Base-by-base conservation (phyloP, 2,797 vertebrate species). In the Chaetophractus vellerosus region DNA sequence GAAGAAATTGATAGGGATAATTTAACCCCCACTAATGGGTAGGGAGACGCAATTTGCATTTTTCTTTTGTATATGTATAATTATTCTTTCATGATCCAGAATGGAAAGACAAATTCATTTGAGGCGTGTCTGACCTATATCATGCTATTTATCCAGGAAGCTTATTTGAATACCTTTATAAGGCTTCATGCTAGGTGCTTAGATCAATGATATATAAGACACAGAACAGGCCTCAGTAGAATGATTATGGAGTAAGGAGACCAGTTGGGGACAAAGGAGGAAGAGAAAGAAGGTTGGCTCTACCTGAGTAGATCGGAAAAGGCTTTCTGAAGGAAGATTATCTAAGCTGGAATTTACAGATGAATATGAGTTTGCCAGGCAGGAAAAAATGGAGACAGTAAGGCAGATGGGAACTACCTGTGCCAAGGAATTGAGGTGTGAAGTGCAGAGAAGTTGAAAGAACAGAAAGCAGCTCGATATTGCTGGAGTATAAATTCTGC, bases 51-150 rank as follows among this genome's bases (percentile, higher is more conserved):
- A 82, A 48, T 69, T 9, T 94, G 31, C 45, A 41, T 31, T 92
- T 50, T 88, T 26, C 16, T 85, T 74, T 71, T 79, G 2, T 80
- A 14, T 41, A 24, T 84, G 31, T n/a, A 33, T 69, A 66, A 16
- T 75, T 82, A 72, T 31, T 87, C 41, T 45, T 72, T 89, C 87
- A 26, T 87, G 18, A 41, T 41, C 6, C 57, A 94, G 68, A 85
- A 61, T 18, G 26, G 52, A 87, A 89, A 94, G 82, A 38, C 31
- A 89, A 66, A 88, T 52, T 83, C 50, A 84, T 87, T 57, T 31
- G 33, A 82, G 6, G 4, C 50, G 48, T 74, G 15, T 59, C 26
- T 69, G 11, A 55, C 18, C 52, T 31, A 33, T 90, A 57, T 82
- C 48, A 55, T 64, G 74, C 23, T 92, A 52, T 66, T n/a, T 76